Percentiles rank a stretch among this genome's conserved stretches.
These are phyloP conservation scores for Chelon labrosus DNA, from an alignment of 2,797 vertebrate species.

Conservation along the genomic window DNA sequence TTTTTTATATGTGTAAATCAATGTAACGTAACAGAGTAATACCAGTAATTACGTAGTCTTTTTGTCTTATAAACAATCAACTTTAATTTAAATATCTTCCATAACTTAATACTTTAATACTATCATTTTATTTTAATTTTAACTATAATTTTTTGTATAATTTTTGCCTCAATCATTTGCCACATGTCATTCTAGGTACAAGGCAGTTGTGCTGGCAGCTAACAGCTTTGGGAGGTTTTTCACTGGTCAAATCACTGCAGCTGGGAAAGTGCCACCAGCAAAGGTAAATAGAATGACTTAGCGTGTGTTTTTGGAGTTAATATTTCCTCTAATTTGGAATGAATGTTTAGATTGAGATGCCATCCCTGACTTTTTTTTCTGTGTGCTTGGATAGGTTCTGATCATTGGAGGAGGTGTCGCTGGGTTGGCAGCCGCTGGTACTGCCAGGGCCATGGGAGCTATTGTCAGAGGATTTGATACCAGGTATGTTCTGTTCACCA, in stretches of 20 bases:
- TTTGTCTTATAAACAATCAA: neutral
- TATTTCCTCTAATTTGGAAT: neutral
- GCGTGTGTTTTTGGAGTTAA: neutral
- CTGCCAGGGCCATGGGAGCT: constrained; percentile 89
- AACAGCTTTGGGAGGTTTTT: constrained; percentile 92
- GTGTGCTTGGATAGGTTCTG: constrained; percentile 78
- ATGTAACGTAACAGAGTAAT: neutral
- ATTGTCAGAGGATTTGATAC: constrained; percentile 89
- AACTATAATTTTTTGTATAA: neutral
- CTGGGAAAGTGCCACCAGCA: constrained; percentile 85
- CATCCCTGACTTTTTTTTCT: constrained; percentile 1
- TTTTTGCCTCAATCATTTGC: neutral
- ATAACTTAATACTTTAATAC: too few relatives aligned
- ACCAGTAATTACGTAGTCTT: neutral
- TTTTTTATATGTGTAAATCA: too few relatives aligned
- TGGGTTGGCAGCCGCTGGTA: constrained; percentile 87
- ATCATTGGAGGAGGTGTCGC: constrained; percentile 90
- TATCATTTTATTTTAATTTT: too few relatives aligned
- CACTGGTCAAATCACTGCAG: constrained; percentile 86
- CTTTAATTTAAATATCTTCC: neutral
- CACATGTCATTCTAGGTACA: constrained; percentile 87
- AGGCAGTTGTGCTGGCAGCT: constrained; percentile 95
- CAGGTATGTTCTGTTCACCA: constrained; percentile 66
- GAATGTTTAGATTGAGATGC: neutral
- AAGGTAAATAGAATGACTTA: constrained; percentile 71